Percentiles rank a stretch among this genome's conserved stretches.
These are phyloP conservation scores for Struthidea cinerea DNA, from an alignment of 2,113 vertebrate genomes.

Conservation along the genomic window DNA sequence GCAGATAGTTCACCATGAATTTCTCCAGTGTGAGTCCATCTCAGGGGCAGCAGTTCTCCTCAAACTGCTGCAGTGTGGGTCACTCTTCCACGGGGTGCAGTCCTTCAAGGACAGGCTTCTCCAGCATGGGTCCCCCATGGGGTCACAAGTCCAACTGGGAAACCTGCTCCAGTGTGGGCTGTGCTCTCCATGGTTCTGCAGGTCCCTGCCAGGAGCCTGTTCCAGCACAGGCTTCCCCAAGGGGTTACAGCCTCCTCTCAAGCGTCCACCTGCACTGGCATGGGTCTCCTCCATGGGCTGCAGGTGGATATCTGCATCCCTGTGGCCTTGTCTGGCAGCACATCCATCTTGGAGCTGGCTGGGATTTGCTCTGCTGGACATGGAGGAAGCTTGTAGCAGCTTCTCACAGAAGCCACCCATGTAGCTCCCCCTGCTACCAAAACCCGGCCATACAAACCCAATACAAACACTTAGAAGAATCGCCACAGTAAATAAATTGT, in stretches of 20 bases:
- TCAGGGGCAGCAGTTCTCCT: neutral
- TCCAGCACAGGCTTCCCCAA: neutral
- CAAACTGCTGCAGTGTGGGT: accelerated
- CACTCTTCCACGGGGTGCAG: neutral
- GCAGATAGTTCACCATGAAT: neutral
- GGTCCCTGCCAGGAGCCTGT: neutral
- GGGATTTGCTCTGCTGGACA: neutral
- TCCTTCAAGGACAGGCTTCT: neutral
- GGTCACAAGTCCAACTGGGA: neutral
- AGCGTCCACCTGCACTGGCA: neutral
- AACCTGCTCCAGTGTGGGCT: neutral
- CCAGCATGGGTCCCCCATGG: neutral
- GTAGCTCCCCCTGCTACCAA: neutral
- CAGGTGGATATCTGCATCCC: neutral
- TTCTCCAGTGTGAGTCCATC: neutral
- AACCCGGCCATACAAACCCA: neutral
- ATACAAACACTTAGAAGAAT: neutral
- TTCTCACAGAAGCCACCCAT: neutral
- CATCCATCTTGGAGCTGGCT: neutral
- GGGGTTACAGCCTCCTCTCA: neutral
- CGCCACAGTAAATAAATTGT: neutral
- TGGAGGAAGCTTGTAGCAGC: neutral
- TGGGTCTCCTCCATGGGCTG: neutral
- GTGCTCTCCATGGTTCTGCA: neutral
- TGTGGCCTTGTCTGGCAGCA: neutral